Percentiles rank a stretch among this genome's conserved stretches.
Conservation (phyloP, 2,888 invertebrate species). For the Agrotis clavis region DNA sequence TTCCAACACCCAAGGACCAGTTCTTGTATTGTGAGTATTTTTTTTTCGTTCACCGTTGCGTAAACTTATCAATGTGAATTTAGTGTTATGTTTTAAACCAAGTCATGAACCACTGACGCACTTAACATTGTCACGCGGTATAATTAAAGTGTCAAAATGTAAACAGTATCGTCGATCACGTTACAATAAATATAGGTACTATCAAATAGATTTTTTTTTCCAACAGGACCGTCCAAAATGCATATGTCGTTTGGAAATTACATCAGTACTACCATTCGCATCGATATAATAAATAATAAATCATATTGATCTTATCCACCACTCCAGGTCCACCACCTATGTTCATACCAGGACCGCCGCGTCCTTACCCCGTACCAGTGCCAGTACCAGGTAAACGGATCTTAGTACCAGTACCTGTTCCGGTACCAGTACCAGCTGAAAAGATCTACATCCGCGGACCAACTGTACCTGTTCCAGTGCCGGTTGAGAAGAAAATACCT, state of each 20-base stretch:
- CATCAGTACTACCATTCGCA: neutral
- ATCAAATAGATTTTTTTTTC: neutral
- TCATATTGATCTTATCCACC: conserved; percentile 4
- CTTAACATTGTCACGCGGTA: neutral
- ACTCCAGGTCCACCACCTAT: conserved; percentile 78
- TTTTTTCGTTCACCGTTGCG: neutral
- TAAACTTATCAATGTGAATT: neutral
- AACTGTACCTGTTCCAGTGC: conserved; percentile 75
- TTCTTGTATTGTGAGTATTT: conserved; percentile 58
- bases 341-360: conserved; percentile 81
- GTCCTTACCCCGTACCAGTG: conserved; percentile 83
- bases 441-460: conserved; percentile 74
- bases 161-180: neutral
- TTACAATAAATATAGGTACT: neutral
- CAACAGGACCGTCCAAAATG: neutral
- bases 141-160: neutral
- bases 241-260: neutral
- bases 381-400: conserved; percentile 80
- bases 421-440: conserved; percentile 73
- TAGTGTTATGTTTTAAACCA: neutral
- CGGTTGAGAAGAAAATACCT: conserved; percentile 73
- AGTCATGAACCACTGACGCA: conserved; percentile 24
- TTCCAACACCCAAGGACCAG: conserved; percentile 22
- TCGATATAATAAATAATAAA: neutral
- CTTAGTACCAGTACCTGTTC: conserved; percentile 74